phyloP scores from a whole-genome alignment of 2,888 invertebrate genomes.

The Adelphocoris suturalis region DNA sequence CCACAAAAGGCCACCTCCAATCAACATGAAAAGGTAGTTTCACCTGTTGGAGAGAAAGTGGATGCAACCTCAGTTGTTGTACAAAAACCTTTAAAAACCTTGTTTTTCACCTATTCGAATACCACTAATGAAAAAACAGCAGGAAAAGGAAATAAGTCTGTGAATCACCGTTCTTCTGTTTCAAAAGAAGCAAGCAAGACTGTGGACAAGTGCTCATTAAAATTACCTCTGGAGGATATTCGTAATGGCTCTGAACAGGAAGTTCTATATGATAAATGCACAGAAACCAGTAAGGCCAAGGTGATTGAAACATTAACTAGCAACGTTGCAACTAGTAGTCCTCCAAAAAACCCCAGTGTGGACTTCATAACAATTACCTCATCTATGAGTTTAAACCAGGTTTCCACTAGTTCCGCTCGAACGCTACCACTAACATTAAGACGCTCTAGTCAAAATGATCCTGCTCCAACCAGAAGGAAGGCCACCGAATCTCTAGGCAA shows the following conservation, averaged over 20 bases:
- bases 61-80: not conserved
- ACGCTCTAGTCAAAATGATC: not conserved
- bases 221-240: not conserved
- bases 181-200: not conserved
- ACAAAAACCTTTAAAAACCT: not conserved
- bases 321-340: not conserved
- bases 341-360: not conserved
- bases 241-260: too few relatives aligned
- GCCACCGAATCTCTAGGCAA: not conserved
- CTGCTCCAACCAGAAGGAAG: not conserved
- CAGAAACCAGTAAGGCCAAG: not conserved
- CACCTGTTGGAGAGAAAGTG: not conserved
- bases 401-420: not conserved
- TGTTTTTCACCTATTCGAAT: not conserved
- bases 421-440: not conserved
- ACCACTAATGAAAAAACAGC: not conserved
- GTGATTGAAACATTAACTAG: not conserved
- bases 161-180: not conserved
- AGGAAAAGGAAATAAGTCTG: not conserved
- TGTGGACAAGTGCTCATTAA: not conserved
- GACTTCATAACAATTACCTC: not conserved
- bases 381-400: slow-evolving; percentile 32
- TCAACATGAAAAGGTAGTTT: not conserved
- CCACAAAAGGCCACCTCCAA: not conserved
- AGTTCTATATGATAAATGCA: too few relatives aligned